Percentiles rank a stretch among this genome's conserved stretches.
phyloP scores from a whole-genome alignment of 1,140 invertebrate genomes.

The Eumeta japonica region DNA sequence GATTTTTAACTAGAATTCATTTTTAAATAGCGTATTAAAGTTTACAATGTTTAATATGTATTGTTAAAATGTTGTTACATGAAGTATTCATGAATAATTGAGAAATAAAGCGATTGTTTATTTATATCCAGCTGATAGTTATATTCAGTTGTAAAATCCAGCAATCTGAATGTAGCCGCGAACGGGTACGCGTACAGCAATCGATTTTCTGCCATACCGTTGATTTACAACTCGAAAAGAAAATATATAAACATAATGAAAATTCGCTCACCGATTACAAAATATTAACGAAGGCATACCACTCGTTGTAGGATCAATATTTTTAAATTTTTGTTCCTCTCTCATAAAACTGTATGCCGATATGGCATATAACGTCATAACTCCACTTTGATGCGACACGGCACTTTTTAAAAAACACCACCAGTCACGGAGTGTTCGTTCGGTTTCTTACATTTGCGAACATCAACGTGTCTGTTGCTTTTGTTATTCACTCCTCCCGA shows the following conservation, averaged over 20 bases:
- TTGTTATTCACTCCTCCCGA: conserved; percentile 20
- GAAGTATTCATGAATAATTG: too few relatives aligned
- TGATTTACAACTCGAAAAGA: conserved; percentile 9
- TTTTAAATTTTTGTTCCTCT: conserved; percentile 45
- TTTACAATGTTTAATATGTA: too few relatives aligned
- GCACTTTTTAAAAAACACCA: conserved; percentile 27
- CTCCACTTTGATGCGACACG: conserved; percentile 42
- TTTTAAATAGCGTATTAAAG: too few relatives aligned
- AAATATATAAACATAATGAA: conserved; percentile 11
- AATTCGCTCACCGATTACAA: conserved; percentile 43
- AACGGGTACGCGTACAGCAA: too few relatives aligned
- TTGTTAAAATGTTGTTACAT: too few relatives aligned
- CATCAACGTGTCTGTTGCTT: conserved; percentile 32
- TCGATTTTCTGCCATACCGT: too few relatives aligned
- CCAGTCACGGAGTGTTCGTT: conserved; percentile 32
- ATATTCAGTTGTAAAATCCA: too few relatives aligned
- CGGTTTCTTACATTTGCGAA: conserved; percentile 28
- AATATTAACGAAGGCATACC: conserved; percentile 51
- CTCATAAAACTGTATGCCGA: conserved; percentile 47
- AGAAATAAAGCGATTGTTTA: too few relatives aligned
- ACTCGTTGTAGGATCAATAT: conserved; percentile 34
- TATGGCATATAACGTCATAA: conserved; percentile 51
- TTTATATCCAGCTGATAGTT: too few relatives aligned
- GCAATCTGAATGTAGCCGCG: too few relatives aligned
- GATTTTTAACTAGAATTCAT: too few relatives aligned